A percentile compares a stretch with the other conserved stretches of the same genome.
These are phyloP conservation scores for Archaeoteleia sp. DNA, from an alignment of 2,888 invertebrate species.

Conservation along the genomic window DNA sequence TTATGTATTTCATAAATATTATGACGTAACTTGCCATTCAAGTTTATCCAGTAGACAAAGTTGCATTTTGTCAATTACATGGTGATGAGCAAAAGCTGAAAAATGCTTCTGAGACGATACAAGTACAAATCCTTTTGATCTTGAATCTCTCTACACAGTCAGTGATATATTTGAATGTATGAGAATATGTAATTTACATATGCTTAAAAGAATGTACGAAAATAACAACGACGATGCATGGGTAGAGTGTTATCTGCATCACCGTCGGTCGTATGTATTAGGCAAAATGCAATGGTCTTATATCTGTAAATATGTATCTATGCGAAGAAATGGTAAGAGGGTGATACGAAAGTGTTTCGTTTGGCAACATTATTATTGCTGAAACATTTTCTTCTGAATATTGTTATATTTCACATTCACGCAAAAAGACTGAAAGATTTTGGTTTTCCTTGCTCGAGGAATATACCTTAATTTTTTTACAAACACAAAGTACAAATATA, in stretches of 20 bases:
- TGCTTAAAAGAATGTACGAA: too few species aligned
- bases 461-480: conserved; percentile 46
- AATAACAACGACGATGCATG: not conserved
- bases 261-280: not conserved
- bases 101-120: too few species aligned
- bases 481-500: conserved; percentile 51
- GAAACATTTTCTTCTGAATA: conserved; percentile 13
- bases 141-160: not conserved
- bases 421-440: conserved; percentile 51
- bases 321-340: conserved; percentile 17
- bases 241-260: too few species aligned
- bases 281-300: conserved; percentile 37
- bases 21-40: conserved; percentile 20
- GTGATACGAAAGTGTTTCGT: not conserved
- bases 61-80: conserved; percentile 20
- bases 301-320: conserved; percentile 46
- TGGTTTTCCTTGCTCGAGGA: conserved; percentile 35
- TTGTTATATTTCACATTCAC: conserved; percentile 33
- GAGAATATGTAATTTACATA: too few species aligned
- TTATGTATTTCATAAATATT: not conserved
- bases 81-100: too few species aligned
- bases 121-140: too few species aligned
- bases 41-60: conserved; percentile 12
- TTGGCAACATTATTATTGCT: too few species aligned
- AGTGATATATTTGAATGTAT: not conserved